phyloP scores from a whole-genome alignment of 2,113 vertebrate genomes.

The Spilogale gracilis region DNA sequence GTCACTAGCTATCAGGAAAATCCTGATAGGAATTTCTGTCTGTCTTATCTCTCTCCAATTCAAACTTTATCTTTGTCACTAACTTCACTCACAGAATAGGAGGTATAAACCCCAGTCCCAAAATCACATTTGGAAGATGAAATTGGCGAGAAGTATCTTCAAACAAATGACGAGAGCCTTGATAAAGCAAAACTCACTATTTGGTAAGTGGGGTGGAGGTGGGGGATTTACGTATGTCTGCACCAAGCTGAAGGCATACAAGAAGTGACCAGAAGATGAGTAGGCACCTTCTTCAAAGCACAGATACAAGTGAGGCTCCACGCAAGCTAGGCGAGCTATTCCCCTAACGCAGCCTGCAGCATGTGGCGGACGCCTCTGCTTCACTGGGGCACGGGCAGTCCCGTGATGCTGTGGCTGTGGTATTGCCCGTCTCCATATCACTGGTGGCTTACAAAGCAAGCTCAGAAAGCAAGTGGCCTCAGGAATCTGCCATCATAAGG shows the following conservation, averaged over 20 bases:
- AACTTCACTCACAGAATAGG: neutral
- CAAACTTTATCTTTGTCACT: neutral
- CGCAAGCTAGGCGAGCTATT: neutral
- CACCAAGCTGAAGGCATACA: neutral
- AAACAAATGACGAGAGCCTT: neutral
- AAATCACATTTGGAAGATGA: neutral
- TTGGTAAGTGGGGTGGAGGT: neutral
- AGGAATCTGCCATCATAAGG: neutral
- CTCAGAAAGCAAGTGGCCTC: neutral
- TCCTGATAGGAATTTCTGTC: neutral
- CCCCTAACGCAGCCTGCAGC: neutral
- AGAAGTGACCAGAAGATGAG: neutral
- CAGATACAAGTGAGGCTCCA: neutral
- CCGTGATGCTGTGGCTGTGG: neutral
- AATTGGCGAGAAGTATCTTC: neutral
- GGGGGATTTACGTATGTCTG: neutral
- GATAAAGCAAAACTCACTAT: neutral
- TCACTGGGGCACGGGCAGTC: neutral
- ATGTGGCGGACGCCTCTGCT: accelerated
- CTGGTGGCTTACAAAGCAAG: neutral
- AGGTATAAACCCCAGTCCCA: neutral
- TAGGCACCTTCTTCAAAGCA: neutral
- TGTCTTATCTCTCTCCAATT: neutral
- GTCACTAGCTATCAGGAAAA: too few species aligned
- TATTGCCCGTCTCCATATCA: neutral